Evolutionary conservation across 1,140 invertebrate species (phyloP).

Genomic region (Penaeus vannamei): DNA sequence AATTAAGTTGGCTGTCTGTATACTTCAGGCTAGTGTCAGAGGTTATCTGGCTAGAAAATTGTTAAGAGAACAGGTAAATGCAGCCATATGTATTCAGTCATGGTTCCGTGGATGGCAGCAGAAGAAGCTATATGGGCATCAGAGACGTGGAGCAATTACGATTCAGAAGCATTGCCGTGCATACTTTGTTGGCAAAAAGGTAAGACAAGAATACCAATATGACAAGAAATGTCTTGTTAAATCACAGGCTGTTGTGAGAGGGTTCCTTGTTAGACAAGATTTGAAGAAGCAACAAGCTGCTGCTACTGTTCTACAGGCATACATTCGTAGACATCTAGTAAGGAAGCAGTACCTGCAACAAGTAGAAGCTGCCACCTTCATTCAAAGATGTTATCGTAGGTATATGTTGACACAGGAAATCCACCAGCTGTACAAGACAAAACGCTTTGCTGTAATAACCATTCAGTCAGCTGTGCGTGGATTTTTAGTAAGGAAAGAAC

Average conservation of each 20-base stretch:
- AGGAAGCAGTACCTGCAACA: slow-evolving; percentile 35
- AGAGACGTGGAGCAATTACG: slow-evolving; percentile 36
- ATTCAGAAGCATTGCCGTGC: slow-evolving; percentile 50
- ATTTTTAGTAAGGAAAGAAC: slow-evolving; percentile 27
- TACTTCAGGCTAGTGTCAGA: no score
- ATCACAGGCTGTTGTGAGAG: slow-evolving; percentile 50
- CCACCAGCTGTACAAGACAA: background rate
- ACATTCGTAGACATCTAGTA: slow-evolving; percentile 14
- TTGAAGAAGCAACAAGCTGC: slow-evolving; percentile 12
- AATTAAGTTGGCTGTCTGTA: no score
- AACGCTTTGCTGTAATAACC: slow-evolving; percentile 36
- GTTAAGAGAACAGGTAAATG: background rate
- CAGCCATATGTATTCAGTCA: slow-evolving; percentile 44
- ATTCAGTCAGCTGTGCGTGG: slow-evolving; percentile 59
- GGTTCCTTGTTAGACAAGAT: background rate
- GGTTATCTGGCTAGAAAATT: no score
- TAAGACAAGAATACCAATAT: slow-evolving; percentile 32
- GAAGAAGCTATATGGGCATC: background rate
- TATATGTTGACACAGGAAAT: slow-evolving; percentile 25
- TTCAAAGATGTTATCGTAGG: slow-evolving; percentile 43
- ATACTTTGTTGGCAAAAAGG: background rate
- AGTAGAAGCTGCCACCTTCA: slow-evolving; percentile 26
- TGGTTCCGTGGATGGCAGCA: background rate
- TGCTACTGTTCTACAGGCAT: slow-evolving; percentile 29
- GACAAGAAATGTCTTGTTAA: slow-evolving; percentile 37